Percentiles rank a stretch among this genome's conserved stretches.
phyloP scores from a whole-genome alignment of 2,797 vertebrate species.

The Hydrolagus colliei region DNA sequence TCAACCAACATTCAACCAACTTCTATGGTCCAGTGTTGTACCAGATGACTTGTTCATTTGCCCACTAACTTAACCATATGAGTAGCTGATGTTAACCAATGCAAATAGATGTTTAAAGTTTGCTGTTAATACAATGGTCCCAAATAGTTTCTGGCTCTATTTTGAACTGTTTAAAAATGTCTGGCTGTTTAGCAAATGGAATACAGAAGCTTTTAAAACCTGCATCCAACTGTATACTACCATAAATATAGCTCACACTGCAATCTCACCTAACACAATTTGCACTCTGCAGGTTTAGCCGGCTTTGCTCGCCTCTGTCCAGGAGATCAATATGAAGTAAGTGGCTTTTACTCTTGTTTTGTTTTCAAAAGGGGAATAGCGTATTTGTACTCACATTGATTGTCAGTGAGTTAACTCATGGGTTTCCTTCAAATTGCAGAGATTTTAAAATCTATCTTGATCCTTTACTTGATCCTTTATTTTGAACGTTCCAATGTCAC shows the following conservation, averaged over 20 bases:
- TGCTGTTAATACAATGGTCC: too few relatives aligned
- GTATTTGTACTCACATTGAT: not conserved
- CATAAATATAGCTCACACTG: not conserved
- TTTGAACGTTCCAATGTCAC: too few relatives aligned
- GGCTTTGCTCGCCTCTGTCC: conserved; percentile 70
- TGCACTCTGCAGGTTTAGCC: conserved; percentile 54
- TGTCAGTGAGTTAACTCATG: not conserved
- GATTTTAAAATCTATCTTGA: not conserved
- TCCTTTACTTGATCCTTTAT: not conserved
- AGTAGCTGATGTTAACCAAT: too few relatives aligned
- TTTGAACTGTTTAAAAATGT: not conserved
- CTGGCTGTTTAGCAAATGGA: too few relatives aligned
- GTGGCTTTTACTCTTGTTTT: conserved; percentile 32
- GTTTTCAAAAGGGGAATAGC: too few relatives aligned
- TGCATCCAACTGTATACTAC: not conserved
- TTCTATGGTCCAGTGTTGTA: too few relatives aligned
- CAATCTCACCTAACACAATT: not conserved
- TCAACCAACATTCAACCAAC: too few relatives aligned
- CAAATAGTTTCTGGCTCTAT: not conserved
- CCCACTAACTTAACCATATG: too few relatives aligned
- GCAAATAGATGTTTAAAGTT: not conserved
- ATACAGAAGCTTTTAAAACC: not conserved
- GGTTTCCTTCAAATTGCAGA: not conserved
- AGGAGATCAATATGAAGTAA: conserved; percentile 70
- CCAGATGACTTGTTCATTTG: too few relatives aligned